These are phyloP conservation scores for Chalcosyrphus nemorum DNA, from an alignment of 2,888 invertebrate species.

Conservation along the genomic window DNA sequence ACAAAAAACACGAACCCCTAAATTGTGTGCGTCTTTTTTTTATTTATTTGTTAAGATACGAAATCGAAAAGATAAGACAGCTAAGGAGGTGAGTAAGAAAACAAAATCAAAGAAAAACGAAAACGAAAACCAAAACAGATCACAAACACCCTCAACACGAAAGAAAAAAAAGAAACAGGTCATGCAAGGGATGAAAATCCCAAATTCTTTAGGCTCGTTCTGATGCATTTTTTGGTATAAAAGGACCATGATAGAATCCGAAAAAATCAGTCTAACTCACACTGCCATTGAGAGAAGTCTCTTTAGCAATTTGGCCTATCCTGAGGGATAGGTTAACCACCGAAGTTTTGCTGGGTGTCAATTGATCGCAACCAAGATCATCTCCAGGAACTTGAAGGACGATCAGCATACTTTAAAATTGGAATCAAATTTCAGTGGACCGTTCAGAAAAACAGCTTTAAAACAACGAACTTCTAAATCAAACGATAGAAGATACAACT, in stretches of 20 bases:
- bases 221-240: slow-evolving; percentile 49
- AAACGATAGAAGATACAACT: slow-evolving; percentile 18
- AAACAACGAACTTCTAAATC: slow-evolving; percentile 17
- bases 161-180: slow-evolving; percentile 46
- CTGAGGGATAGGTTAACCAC: slow-evolving; percentile 30
- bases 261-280: slow-evolving; percentile 70
- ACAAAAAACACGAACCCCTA: slow-evolving; percentile 31
- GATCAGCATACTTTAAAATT: background rate
- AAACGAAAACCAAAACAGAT: slow-evolving; percentile 35
- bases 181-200: slow-evolving; percentile 57
- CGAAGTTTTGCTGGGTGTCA: background rate
- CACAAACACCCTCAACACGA: slow-evolving; percentile 36
- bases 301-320: slow-evolving; percentile 21
- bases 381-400: background rate
- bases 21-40: slow-evolving; percentile 16
- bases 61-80: slow-evolving; percentile 52
- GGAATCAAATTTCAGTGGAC: slow-evolving; percentile 10
- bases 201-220: background rate
- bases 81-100: slow-evolving; percentile 54
- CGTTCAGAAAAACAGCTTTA: slow-evolving; percentile 52
- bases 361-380: background rate
- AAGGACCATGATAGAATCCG: slow-evolving; percentile 21
- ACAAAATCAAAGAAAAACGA: slow-evolving; percentile 45
- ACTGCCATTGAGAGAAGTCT: slow-evolving; percentile 37
- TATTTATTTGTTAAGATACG: slow-evolving; percentile 45